Conservation (phyloP, 2,888 invertebrate species). For the Ennomos quercinarius region DNA sequence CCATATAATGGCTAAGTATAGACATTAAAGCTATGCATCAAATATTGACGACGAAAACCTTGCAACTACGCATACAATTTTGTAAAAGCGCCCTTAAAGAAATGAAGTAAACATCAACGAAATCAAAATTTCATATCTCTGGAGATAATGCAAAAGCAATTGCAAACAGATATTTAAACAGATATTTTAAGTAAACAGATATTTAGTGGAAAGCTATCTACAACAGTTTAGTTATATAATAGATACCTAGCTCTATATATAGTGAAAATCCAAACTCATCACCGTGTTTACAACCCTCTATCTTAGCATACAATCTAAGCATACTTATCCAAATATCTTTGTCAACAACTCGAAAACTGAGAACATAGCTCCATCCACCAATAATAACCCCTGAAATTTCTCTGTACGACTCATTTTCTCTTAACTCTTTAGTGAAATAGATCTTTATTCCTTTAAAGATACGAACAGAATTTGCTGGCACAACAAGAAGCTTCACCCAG, state of each 20-base stretch:
- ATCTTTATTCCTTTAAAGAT: constrained; percentile 83
- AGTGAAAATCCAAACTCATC: constrained; percentile 53
- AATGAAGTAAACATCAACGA: too few species aligned
- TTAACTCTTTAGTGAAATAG: constrained; percentile 75
- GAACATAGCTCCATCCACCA: constrained; percentile 45
- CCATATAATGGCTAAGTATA: too few species aligned
- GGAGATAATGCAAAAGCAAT: too few species aligned
- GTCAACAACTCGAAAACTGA: constrained; percentile 67
- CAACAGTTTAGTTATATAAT: not conserved
- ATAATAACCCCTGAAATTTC: constrained; percentile 66
- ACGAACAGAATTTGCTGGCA: constrained; percentile 80
- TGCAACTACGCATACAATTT: too few species aligned
- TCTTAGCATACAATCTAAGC: constrained; percentile 46
- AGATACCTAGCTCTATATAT: constrained; percentile 6
- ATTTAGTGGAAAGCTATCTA: too few species aligned
- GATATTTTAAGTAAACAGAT: too few species aligned
- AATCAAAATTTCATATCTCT: too few species aligned
- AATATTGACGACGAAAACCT: too few species aligned
- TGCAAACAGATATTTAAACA: too few species aligned
- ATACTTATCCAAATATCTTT: constrained; percentile 42
- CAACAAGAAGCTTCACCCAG: constrained; percentile 61
- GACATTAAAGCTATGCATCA: too few species aligned
- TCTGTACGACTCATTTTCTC: constrained; percentile 76
- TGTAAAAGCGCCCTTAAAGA: too few species aligned
- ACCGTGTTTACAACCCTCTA: constrained; percentile 62